Evolutionary conservation across 2,113 vertebrate species (phyloP), one percentile per base, ranked within the genome.

Genomic region (Heptranchias perlo): DNA sequence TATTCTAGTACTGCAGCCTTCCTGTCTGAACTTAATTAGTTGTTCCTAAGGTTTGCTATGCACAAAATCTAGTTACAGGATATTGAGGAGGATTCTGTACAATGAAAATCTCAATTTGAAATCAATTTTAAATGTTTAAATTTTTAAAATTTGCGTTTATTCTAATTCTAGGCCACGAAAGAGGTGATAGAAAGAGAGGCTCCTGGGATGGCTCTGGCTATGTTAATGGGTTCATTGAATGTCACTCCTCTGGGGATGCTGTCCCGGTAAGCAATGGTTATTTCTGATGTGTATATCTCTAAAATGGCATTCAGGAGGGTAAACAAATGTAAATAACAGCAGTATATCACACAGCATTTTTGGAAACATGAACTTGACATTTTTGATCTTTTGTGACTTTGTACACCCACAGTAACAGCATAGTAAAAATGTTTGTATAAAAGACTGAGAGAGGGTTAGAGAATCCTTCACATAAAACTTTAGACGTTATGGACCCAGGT

Each of bases 211-310:
- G 99, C 99, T 96, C 97, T 99, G 96, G 99, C 99, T 96, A 99
- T 99, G 99, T 98, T 99, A 97, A 99, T 99, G 99, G 99, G 99
- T 97, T 99, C 99, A 25, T 98, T 99, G 97, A 99, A 99, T 97
- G 99, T 99, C 96, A 99, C 99, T 96, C 99, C 99, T 96, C 98
- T 99, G 95, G 99, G 99, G 97, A 99, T 99, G 99, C 98, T 99
- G 96, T 99, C 99, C 98, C 99, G 99, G 99, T 99, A 98, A 98
- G 97, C 96, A 96, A 96, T 97, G 96, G 64, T 87, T 96, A 96
- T 95, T 96, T 21, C 0, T 92, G 96, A 96, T 47, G 96, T 96
- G 96, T 95, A n/a, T 96, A 31, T 97, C 97, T 96, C 96, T 93
- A 49, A 65, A 96, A 52, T 96, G 95, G 94, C 96, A 69, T 31